Evolutionary conservation across 2,797 vertebrate genomes (phyloP), one percentile per base, ranked within the genome.

Genomic region (Peromyscus eremicus): DNA sequence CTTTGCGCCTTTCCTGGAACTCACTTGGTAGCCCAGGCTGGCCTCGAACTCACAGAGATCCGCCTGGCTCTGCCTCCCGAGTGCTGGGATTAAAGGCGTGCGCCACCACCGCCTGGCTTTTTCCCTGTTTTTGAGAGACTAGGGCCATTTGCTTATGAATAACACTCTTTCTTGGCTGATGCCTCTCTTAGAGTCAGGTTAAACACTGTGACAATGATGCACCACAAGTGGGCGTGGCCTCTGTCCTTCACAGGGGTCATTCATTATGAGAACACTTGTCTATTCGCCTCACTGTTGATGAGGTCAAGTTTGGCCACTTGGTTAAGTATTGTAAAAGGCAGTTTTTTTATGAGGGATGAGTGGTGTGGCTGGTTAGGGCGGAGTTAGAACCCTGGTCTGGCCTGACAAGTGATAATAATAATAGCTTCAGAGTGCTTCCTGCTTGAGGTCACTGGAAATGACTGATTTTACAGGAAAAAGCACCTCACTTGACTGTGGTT

Each of bases 171-270:
- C 29, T 88, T 43, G 23, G 40, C 43, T 52, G 64, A 17, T 57
- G 17, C 37, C 6, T 83, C 60, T 43, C 57, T 62, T 32, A 19
- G n/a, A 62, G 37, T 62, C 37, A 62, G 14, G 14, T 62, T 64
- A 64, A 64, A 43, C 37, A 64, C 37, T 29, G 71, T 46, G 60
- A 64, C 81, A 43, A 62, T 27, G 81, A 40, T 23, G 19, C 43
- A 40, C 49, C 12, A 0, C 4, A 32, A 21, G 23, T 49, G 27
- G 19, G 62, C 0, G 0, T 29, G 10, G 25, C 6, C 81, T 83
- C 73, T 57, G 29, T 2, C 2, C 19, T 6, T 76, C 10, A 2
- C 52, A 25, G 23, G 1, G 0, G 16, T 66, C 57, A 17, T 43
- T 66, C 57, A 17, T 43, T 25, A 29, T 21, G 52, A 55, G 81